Evolutionary conservation across 2,888 invertebrate species (phyloP).

Genomic region (Tyria jacobaeae): DNA sequence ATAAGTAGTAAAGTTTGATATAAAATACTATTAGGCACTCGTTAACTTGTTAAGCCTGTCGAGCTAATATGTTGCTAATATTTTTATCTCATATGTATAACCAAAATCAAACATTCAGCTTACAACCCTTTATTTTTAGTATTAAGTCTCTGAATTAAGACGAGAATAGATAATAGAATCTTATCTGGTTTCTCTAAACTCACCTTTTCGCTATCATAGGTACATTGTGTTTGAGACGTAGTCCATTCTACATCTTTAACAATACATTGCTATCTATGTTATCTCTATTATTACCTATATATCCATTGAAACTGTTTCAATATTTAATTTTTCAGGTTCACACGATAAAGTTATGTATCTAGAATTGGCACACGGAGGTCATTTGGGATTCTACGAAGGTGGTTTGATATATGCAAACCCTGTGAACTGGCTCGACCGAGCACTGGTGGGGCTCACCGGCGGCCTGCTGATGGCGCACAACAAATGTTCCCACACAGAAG

Average conservation of each 20-base stretch:
- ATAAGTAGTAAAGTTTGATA: too few species aligned
- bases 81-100: too few species aligned
- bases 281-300: not conserved
- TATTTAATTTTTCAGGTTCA: slow-evolving; percentile 82
- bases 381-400: slow-evolving; percentile 97
- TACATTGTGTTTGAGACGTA: too few species aligned
- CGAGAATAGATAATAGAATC: too few species aligned
- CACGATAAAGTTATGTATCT: slow-evolving; percentile 90
- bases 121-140: too few species aligned
- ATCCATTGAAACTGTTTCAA: not conserved
- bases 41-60: too few species aligned
- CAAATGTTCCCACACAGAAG: slow-evolving; percentile 71
- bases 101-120: too few species aligned
- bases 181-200: too few species aligned
- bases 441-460: slow-evolving; percentile 93
- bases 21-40: too few species aligned
- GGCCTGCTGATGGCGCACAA: slow-evolving; percentile 89
- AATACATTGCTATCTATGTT: not conserved
- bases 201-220: too few species aligned
- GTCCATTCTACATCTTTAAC: not conserved
- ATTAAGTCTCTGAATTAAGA: too few species aligned
- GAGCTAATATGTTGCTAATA: too few species aligned
- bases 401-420: slow-evolving; percentile 95
- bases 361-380: slow-evolving; percentile 96
- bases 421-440: slow-evolving; percentile 96